These are phyloP conservation scores for Anadara kagoshimensis DNA, from an alignment of 1,140 invertebrate genomes.

Conservation along the genomic window DNA sequence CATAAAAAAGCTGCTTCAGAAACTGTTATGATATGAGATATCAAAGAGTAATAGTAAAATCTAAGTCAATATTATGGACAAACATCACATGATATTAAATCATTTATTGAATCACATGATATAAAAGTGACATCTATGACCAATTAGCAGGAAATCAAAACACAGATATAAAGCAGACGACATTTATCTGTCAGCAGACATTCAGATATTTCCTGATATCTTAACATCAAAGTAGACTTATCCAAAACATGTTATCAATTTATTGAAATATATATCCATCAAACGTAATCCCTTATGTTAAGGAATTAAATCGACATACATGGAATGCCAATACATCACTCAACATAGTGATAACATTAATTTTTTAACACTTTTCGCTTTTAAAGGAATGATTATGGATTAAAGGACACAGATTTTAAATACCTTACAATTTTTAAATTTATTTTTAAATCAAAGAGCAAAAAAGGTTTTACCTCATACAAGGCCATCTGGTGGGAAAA, in stretches of 20 bases:
- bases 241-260: too few relatives aligned
- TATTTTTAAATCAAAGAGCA: background rate
- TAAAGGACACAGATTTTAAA: background rate
- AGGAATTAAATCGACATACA: background rate
- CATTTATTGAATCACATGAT: too few relatives aligned
- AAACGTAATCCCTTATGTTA: background rate
- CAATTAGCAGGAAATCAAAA: background rate
- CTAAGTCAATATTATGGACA: too few relatives aligned
- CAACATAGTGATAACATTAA: background rate
- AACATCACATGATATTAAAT: too few relatives aligned
- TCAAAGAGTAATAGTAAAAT: too few relatives aligned
- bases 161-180: background rate
- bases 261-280: too few relatives aligned
- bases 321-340: background rate
- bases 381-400: background rate
- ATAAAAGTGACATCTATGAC: background rate
- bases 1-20: too few relatives aligned
- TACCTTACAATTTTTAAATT: background rate
- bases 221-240: too few relatives aligned
- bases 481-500: slow-evolving; percentile 64
- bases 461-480: slow-evolving; percentile 58
- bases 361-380: background rate
- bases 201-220: background rate
- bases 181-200: background rate
- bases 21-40: too few relatives aligned